phyloP scores from a whole-genome alignment of 2,888 invertebrate species.

The Oconnorella tubifera region DNA sequence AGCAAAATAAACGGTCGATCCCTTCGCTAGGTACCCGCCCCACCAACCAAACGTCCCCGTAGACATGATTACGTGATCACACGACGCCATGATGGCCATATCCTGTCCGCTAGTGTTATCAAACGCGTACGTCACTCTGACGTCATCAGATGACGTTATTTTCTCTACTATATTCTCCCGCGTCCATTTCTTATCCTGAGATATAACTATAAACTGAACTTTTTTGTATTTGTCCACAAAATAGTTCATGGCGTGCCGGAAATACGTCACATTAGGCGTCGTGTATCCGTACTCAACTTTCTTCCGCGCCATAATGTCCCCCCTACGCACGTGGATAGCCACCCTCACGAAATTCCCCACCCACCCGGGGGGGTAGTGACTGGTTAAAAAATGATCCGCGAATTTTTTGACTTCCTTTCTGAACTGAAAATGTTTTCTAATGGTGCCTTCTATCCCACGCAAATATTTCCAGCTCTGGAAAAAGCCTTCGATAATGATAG shows the following conservation, averaged over 20 bases:
- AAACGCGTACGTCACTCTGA: not conserved
- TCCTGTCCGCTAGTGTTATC: not conserved
- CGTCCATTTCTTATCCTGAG: slow-evolving; percentile 52
- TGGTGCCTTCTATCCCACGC: slow-evolving; percentile 28
- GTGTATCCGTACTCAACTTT: slow-evolving; percentile 48
- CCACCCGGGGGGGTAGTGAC: slow-evolving; percentile 31
- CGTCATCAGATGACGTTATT: slow-evolving; percentile 23
- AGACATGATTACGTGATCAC: slow-evolving; percentile 50
- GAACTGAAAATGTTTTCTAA: slow-evolving; percentile 33
- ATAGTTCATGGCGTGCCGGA: slow-evolving; percentile 44
- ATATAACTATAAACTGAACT: slow-evolving; percentile 52
- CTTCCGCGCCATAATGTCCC: slow-evolving; percentile 51
- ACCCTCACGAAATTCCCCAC: slow-evolving; percentile 36
- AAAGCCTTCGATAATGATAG: slow-evolving; percentile 17
- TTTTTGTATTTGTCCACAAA: slow-evolving; percentile 37
- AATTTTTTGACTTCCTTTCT: slow-evolving; percentile 33
- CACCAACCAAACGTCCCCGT: slow-evolving; percentile 57
- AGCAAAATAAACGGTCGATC: slow-evolving; percentile 50
- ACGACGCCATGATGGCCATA: slow-evolving; percentile 28
- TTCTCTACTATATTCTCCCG: slow-evolving; percentile 37
- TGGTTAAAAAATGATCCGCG: slow-evolving; percentile 33
- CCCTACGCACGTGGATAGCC: slow-evolving; percentile 54
- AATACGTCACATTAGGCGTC: slow-evolving; percentile 49
- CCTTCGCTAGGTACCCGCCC: slow-evolving; percentile 50
- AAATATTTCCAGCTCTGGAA: slow-evolving; percentile 37